Evolutionary conservation across 2,888 invertebrate genomes (phyloP), one percentile per base, ranked within the genome.

Genomic region (Pristionchus maxplancki): DNA sequence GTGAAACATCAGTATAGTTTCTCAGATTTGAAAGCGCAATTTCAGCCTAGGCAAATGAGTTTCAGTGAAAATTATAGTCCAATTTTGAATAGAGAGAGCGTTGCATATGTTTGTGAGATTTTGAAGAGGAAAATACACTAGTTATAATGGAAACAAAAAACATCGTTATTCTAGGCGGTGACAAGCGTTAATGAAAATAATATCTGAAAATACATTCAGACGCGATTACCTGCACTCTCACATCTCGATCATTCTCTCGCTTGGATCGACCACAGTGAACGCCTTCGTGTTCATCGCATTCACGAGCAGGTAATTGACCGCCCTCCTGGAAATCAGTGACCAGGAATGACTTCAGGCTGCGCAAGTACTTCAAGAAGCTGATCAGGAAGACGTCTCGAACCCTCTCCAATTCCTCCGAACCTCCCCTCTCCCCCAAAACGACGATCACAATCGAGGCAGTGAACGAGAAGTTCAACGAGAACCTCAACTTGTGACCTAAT

Each of bases 261-360:
- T 94, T 91, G 90, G 93, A 62, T 94, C 94, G 40, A 93, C 94
- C 9, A 91, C 93, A 15, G 92, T 94, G 74, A 94, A 94, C 89
- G 94, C 94, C 37, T 94, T 94, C 89, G 94, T 94, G 17, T 94
- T 94, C 89, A 94, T 94, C 67, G 94, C 94, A 15, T 94, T 94
- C 90, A 94, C 94, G 20, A 94, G 93, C 84, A 78, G 92, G 86
- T 87, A n/a, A 44, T n/a, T 28, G 40, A 74, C 4, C n/a, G n/a
- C n/a, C n/a, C n/a, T n/a, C n/a, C n/a, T n/a, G n/a, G n/a, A n/a
- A n/a, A n/a, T n/a, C n/a, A n/a, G n/a, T 37, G 8, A 40, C 37
- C 31, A 37, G 20, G 53, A 53, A 53, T n/a, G 9, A 8, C 37
- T 62, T 24, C 64, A 87, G 88, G 44, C 86, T 92, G 11, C 86